Evolutionary conservation across 2,797 vertebrate genomes (phyloP).

Genomic region (Fistularia tabacaria): DNA sequence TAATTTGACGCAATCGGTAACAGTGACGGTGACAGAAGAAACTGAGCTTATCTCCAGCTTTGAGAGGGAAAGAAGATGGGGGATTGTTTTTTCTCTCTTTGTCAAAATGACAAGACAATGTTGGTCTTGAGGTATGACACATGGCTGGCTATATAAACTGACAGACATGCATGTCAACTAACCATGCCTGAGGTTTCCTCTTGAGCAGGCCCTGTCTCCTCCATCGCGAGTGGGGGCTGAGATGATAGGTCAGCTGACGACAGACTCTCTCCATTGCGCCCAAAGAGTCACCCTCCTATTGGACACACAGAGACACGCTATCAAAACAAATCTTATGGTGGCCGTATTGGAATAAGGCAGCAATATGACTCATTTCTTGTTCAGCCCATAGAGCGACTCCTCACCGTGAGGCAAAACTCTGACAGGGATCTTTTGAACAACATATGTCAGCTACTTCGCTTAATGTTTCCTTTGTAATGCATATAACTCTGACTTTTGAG

Average conservation of each 20-base stretch:
- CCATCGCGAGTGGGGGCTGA: constrained; percentile 96
- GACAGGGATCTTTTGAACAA: too few relatives aligned
- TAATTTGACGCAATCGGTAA: neutral
- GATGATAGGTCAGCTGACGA: constrained; percentile 96
- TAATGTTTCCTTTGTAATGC: too few relatives aligned
- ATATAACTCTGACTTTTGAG: too few relatives aligned
- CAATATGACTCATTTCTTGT: too few relatives aligned
- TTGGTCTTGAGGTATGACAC: constrained; percentile 2
- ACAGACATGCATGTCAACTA: constrained; percentile 54
- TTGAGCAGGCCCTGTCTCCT: constrained; percentile 89
- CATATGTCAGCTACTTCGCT: too few relatives aligned
- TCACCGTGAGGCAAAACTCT: too few relatives aligned
- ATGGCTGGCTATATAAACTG: neutral
- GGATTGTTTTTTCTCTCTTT: too few relatives aligned
- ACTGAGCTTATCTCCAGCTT: constrained; percentile 24
- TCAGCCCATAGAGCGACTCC: too few relatives aligned
- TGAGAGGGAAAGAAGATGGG: constrained; percentile 15
- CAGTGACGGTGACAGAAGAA: constrained; percentile 13
- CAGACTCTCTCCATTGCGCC: constrained; percentile 97
- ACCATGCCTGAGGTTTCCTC: constrained; percentile 96
- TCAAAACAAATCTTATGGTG: neutral
- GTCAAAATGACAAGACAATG: too few relatives aligned
- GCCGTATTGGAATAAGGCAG: neutral
- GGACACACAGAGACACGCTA: constrained; percentile 11
- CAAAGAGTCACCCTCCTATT: constrained; percentile 89